A percentile compares a stretch with the other conserved stretches of the same genome.
Evolutionary conservation across 2,113 vertebrate species (phyloP).

Genomic region (Parus major): DNA sequence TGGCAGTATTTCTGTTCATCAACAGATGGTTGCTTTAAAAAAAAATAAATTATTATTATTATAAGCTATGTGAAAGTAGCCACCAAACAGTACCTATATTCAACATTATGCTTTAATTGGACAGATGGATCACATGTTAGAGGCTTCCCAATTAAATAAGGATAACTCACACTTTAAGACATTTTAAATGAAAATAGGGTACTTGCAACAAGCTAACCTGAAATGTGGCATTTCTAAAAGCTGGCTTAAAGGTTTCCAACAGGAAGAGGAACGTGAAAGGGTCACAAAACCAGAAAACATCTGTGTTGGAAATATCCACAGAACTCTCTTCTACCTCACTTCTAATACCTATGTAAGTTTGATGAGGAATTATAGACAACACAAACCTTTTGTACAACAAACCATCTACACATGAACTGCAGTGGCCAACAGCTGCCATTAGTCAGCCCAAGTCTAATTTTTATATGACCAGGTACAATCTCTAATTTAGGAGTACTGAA

Average conservation of each 20-base stretch:
- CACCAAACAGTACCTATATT: conserved; percentile 33
- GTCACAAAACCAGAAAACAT: not conserved
- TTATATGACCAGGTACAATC: not conserved
- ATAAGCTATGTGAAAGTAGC: not conserved
- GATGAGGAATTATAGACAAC: not conserved
- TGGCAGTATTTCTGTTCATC: conserved; percentile 52
- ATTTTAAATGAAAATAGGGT: not conserved
- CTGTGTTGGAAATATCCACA: not conserved
- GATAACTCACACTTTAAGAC: not conserved
- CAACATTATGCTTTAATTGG: not conserved
- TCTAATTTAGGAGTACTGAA: not conserved
- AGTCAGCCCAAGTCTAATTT: not conserved
- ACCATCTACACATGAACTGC: not conserved
- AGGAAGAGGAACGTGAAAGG: not conserved
- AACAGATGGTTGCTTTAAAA: conserved; percentile 39
- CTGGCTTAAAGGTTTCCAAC: not conserved
- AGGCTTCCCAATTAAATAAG: not conserved
- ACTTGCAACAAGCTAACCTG: not conserved
- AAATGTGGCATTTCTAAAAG: not conserved
- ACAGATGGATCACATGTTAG: not conserved
- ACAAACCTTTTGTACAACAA: not conserved
- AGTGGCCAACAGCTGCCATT: not conserved
- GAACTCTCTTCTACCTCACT: not conserved
- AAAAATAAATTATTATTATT: not conserved
- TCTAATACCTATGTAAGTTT: not conserved